These are phyloP conservation scores for Montipora capricornis DNA, from an alignment of 64 coral and sea anemone genomes.

Conservation along the genomic window DNA sequence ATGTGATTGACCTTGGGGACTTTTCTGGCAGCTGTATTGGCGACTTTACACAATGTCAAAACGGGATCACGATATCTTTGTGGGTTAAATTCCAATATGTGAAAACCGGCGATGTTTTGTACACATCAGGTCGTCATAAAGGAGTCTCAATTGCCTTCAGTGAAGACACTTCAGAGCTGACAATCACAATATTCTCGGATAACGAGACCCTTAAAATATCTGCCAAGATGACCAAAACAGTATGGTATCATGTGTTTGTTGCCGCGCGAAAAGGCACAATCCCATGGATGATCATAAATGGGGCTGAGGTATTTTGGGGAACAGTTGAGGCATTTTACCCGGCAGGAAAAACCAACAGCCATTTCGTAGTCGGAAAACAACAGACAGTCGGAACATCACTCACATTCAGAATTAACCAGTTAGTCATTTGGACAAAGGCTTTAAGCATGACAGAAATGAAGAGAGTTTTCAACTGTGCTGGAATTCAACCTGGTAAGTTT, in stretches of 20 bases:
- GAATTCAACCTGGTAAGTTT: neutral
- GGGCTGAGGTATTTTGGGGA: neutral
- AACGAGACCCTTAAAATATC: neutral
- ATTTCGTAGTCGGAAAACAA: neutral
- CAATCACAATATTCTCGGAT: neutral
- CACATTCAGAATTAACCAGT: neutral
- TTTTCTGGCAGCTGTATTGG: conserved; percentile 36
- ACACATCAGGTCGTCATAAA: neutral
- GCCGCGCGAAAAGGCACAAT: neutral
- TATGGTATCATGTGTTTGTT: conserved; percentile 11
- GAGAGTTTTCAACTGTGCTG: neutral
- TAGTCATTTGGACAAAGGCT: conserved; percentile 18
- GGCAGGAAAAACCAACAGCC: neutral
- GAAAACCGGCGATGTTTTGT: neutral
- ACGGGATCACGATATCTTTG: conserved; percentile 45
- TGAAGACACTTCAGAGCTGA: neutral
- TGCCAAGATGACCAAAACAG: neutral
- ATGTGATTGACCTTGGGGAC: conserved; percentile 35
- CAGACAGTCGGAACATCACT: neutral
- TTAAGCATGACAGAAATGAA: neutral
- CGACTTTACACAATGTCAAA: conserved; percentile 7
- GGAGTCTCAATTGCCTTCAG: neutral
- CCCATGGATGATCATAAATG: conserved; percentile 17
- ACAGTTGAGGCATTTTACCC: neutral
- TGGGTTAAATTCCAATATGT: neutral